Percentiles rank a stretch among this genome's conserved stretches.
Conservation (phyloP, 1,140 invertebrate species). For the Orussus abietinus region DNA sequence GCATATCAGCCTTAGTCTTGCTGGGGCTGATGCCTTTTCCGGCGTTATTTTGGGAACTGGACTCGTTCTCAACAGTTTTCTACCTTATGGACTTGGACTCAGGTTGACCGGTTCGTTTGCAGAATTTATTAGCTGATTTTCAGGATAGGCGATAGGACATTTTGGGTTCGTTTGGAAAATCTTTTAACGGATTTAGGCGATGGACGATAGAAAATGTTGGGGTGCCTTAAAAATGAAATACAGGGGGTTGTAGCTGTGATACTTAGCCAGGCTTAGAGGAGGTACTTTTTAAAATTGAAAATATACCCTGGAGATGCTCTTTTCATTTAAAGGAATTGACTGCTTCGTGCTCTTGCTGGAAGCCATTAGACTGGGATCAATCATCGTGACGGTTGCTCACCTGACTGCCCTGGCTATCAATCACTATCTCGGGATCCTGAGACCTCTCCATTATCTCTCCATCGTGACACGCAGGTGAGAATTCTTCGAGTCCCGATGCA, state of each 20-base stretch:
- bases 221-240: too few relatives aligned
- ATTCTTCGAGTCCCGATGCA: too few relatives aligned
- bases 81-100: slow-evolving; percentile 31
- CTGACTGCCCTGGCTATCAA: slow-evolving; percentile 64
- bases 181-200: too few relatives aligned
- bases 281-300: too few relatives aligned
- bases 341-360: slow-evolving; percentile 50
- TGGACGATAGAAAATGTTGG: too few relatives aligned
- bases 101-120: slow-evolving; percentile 16
- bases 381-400: slow-evolving; percentile 63
- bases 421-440: slow-evolving; percentile 64
- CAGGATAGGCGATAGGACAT: too few relatives aligned
- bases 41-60: slow-evolving; percentile 52
- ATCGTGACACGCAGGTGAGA: slow-evolving; percentile 53
- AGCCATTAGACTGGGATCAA: slow-evolving; percentile 54
- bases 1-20: slow-evolving; percentile 59
- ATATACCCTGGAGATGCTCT: too few relatives aligned
- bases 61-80: slow-evolving; percentile 56
- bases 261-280: too few relatives aligned
- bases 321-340: slow-evolving; percentile 10
- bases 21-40: slow-evolving; percentile 58
- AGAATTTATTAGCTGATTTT: too few relatives aligned
- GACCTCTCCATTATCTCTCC: slow-evolving; percentile 61
- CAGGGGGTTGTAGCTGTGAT: too few relatives aligned
- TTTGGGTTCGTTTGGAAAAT: too few relatives aligned